Base-by-base conservation (phyloP, 2,797 vertebrate species). In the Eulemur albifrons region DNA sequence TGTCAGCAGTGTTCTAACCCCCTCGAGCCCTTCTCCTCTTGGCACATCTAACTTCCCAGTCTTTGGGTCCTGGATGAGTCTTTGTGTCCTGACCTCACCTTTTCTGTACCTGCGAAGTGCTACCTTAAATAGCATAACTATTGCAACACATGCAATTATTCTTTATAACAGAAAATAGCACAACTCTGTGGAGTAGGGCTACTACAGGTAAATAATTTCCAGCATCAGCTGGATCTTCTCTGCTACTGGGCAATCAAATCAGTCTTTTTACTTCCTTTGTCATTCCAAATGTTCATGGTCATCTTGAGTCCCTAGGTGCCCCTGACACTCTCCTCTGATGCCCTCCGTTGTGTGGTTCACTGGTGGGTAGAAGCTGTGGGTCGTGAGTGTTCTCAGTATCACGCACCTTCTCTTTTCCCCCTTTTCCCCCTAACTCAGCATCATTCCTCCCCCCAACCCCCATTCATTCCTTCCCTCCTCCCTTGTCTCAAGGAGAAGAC, bases 321-420 rank as follows among this genome's bases (percentile, higher is more conserved):
- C 69, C 7, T 20, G 21, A 35, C 14, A 40, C 14, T 87, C 54
- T 69, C 59, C 27, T 85, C 54, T 80, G 63, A 35, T 63, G 50
- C n/a, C 59, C 50, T 75, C 54, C 27, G 0, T 48, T 15, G 5
- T n/a, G 14, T 1, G 30, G n/a, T 21, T 4, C 14, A 2, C n/a
- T 40, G 70, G 18, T 32, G 2, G 2, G 11, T 9, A 57, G 32
- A 52, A 25, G 18, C 48, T 76, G 35, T 35, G 30, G 9, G 18
- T 63, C 13, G 0, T 17, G 32, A 73, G 17, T 4, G 2, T 52
- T 52, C 17, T 15, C 2, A 5, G 27, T 57, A 82, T 35, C 35
- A 4, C 14, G 0, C 2, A 20, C 50, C 2, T 45, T 70, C 25
- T 69, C 27, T 59, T 94, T 63, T 63, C 35, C 48, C 70, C 25